These are phyloP conservation scores for Gila robusta DNA, from an alignment of 2,797 vertebrate genomes.

Conservation along the genomic window DNA sequence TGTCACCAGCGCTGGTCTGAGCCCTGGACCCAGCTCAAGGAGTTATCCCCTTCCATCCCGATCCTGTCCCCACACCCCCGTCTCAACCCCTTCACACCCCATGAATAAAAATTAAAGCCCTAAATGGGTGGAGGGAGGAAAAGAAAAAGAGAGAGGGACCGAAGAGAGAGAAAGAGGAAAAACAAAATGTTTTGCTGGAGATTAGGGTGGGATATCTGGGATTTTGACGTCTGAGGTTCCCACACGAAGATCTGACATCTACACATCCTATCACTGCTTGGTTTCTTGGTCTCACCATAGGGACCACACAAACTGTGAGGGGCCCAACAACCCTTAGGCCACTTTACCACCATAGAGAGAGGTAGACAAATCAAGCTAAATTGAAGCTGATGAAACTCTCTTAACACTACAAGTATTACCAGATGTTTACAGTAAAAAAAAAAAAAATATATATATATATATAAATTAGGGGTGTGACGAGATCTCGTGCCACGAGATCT, in stretches of 20 bases:
- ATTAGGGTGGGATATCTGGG: conserved; percentile 81
- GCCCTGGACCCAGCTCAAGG: conserved; percentile 94
- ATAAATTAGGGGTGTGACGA: too few species aligned
- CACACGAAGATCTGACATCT: conserved; percentile 90
- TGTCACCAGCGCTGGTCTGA: conserved; percentile 90
- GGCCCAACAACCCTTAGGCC: conserved; percentile 33
- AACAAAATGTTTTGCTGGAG: conserved; percentile 83
- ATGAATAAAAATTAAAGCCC: conserved; percentile 88
- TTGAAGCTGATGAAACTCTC: neutral
- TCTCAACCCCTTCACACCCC: conserved; percentile 79
- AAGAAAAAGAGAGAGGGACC: conserved; percentile 80
- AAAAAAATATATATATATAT: too few species aligned
- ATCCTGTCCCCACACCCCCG: conserved; percentile 83
- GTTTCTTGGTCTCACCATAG: conserved; percentile 68
- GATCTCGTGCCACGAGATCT: too few species aligned
- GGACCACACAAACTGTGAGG: conserved; percentile 97
- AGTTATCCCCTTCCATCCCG: conserved; percentile 85
- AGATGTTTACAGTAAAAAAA: neutral
- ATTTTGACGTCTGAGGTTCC: conserved; percentile 91
- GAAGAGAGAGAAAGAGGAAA: conserved; percentile 69
- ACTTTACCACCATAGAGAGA: neutral
- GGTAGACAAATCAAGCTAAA: neutral
- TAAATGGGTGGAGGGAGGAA: conserved; percentile 78
- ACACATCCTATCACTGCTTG: conserved; percentile 76
- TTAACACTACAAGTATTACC: neutral